Evolutionary conservation across 2,113 vertebrate genomes (phyloP).

Genomic region (Porphyrio hochstetteri): DNA sequence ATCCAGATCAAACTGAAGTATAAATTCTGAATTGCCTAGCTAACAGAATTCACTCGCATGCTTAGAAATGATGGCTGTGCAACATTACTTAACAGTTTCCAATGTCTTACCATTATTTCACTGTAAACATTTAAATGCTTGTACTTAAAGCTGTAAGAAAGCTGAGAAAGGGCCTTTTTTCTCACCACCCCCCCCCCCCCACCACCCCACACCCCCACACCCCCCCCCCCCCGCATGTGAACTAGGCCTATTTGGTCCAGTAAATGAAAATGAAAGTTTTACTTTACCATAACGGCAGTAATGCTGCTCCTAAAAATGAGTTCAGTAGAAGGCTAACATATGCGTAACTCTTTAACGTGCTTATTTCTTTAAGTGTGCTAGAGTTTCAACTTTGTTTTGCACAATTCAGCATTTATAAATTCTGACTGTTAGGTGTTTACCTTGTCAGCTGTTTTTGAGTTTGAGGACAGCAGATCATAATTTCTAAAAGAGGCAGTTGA

Average conservation of each 20-base stretch:
- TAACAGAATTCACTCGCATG: background rate
- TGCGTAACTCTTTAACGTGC: accelerated
- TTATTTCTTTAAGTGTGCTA: background rate
- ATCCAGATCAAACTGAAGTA: background rate
- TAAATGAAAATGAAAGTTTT: conserved; percentile 26
- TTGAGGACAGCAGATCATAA: background rate
- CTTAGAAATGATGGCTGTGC: background rate
- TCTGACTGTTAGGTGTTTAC: background rate
- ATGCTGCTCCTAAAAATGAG: background rate
- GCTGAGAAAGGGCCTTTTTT: background rate
- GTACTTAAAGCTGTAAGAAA: background rate
- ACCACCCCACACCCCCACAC: too few species aligned
- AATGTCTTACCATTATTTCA: background rate
- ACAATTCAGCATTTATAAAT: background rate
- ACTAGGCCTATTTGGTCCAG: background rate
- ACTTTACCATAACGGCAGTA: background rate
- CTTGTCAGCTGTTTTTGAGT: background rate
- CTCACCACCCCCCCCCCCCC: background rate
- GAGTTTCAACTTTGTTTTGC: background rate
- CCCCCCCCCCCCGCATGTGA: background rate
- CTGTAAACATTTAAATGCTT: background rate
- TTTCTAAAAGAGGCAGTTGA: background rate
- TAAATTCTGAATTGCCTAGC: background rate
- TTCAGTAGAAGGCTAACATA: background rate
- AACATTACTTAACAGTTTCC: background rate